Percentiles rank a stretch among this genome's conserved stretches.
Evolutionary conservation across 2,797 vertebrate species (phyloP).

Genomic region (Pelobates cultripes): DNA sequence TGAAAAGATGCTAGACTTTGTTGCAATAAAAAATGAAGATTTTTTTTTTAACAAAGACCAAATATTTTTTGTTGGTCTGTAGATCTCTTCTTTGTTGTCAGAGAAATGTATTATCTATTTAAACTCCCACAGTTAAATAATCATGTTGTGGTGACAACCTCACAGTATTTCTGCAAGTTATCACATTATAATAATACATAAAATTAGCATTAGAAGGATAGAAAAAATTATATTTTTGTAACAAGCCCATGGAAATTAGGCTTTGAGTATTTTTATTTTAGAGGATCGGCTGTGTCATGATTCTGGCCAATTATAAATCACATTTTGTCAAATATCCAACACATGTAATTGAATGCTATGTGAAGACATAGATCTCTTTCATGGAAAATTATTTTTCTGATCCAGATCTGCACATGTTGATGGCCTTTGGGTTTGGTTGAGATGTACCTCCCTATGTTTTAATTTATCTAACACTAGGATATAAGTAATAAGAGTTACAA

Average conservation of each 20-base stretch:
- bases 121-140: conserved; percentile 9
- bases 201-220: not conserved
- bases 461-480: too few species aligned
- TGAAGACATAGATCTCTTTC: not conserved
- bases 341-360: conserved; percentile 16
- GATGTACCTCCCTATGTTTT: too few species aligned
- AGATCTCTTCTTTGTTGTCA: not conserved
- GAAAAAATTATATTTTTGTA: not conserved
- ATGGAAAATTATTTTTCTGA: too few species aligned
- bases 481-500: too few species aligned
- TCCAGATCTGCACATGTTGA: too few species aligned
- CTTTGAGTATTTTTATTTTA: not conserved
- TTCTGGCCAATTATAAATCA: conserved; percentile 43
- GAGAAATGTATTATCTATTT: conserved; percentile 8
- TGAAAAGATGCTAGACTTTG: too few species aligned
- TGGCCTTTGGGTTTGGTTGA: too few species aligned
- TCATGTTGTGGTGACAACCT: not conserved
- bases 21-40: too few species aligned
- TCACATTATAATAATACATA: not conserved
- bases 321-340: conserved; percentile 30
- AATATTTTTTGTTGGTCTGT: too few species aligned
- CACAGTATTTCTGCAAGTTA: not conserved
- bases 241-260: not conserved
- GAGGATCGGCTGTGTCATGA: conserved; percentile 24
- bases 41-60: too few species aligned